Base-by-base conservation (phyloP, 2,888 invertebrate species). In the Oxytorus armatus region DNA sequence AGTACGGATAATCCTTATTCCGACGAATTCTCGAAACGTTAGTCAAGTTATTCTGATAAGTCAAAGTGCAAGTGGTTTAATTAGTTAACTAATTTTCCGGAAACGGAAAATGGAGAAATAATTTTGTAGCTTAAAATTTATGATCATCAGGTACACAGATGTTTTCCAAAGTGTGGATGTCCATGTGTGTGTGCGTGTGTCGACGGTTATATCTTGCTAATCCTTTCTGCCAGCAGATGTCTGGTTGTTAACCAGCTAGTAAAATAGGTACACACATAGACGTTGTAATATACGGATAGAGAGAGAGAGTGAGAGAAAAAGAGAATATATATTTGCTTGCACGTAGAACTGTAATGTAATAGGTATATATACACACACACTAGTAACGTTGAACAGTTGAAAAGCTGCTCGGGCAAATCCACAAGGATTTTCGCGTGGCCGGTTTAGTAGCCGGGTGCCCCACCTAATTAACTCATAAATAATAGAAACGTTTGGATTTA, bases 401-500 rank as follows among this genome's bases (percentile, higher is more conserved):
- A 66, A 72, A 77, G 72, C 77, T 42, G 39, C 33, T 2, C 21
- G 29, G 39, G 25, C 42, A 72, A 77, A 77, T 77, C 42, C 72
- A 72, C 57, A 29, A 21, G 77, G 66, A 77, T 77, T 77, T 77
- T 77, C 16, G 57, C 59, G 44, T 29, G 8, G 11, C 16, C 63
- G 65, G 51, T 68, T 76, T 70, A 57, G 44, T 29, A 47, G 49
- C 63, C 70, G 47, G 69, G 51, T n/a, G n/a, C n/a, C n/a, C 51
- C 66, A 51, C 59, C 72, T 66, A 72, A 77, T 77, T 72, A 72
- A 77, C 72, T 66, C 72, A 47, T 72, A 72, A 77, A 77, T 77
- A 77, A 72, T 77, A 66, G 65, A 77, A 72, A 72, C 42, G 51
- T 66, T 72, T 59, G 72, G 42, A 72, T 66, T 77, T 51, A 59